These are phyloP conservation scores for Goniozus legneri DNA, from an alignment of 1,140 invertebrate genomes.

Conservation along the genomic window DNA sequence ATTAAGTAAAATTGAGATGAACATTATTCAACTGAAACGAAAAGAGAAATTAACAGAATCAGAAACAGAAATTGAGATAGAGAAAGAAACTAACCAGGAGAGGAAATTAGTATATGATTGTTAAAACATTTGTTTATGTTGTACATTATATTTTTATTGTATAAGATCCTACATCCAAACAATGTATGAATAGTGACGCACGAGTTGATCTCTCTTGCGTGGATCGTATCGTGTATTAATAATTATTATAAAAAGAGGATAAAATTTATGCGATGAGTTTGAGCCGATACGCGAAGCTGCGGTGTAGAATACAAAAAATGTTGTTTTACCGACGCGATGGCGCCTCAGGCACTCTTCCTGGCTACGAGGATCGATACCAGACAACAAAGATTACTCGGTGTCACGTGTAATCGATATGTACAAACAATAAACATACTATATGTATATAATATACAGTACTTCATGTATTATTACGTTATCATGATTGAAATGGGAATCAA, in stretches of 20 bases:
- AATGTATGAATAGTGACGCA: slow-evolving; percentile 12
- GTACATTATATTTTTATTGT: too few species aligned
- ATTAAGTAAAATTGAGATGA: too few species aligned
- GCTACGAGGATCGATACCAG: too few species aligned
- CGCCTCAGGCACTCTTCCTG: too few species aligned
- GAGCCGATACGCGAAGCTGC: too few species aligned
- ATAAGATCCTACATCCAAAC: slow-evolving; percentile 17
- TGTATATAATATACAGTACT: slow-evolving; percentile 13
- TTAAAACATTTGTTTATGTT: slow-evolving; percentile 26
- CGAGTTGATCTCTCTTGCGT: too few species aligned
- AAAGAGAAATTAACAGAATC: slow-evolving; percentile 4
- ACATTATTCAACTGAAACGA: too few species aligned
- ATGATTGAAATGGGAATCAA: background rate
- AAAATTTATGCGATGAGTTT: too few species aligned
- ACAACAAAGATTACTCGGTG: slow-evolving; percentile 14
- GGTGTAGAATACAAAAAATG: too few species aligned
- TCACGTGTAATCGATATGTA: slow-evolving; percentile 25
- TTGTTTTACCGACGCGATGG: too few species aligned
- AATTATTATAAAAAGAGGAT: too few species aligned
- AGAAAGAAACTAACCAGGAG: background rate
- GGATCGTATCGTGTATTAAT: too few species aligned
- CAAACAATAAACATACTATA: slow-evolving; percentile 28
- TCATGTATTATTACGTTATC: background rate
- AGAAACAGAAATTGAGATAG: background rate
- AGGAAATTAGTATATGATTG: slow-evolving; percentile 10